These are phyloP conservation scores for Pristionchus exspectatus DNA, from an alignment of 2,888 invertebrate species.

Conservation along the genomic window DNA sequence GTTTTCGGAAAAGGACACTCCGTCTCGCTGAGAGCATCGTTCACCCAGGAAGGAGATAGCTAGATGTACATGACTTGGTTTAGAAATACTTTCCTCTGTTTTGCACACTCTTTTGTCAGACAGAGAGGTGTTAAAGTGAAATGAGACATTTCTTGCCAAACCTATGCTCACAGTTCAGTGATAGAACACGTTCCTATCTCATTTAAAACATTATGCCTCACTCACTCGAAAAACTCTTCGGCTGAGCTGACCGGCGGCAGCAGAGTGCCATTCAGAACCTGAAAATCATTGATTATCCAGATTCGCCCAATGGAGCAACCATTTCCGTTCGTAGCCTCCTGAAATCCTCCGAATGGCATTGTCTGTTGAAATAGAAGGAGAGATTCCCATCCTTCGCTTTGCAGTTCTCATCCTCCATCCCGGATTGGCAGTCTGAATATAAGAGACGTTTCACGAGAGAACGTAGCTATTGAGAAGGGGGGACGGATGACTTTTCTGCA, in stretches of 20 bases:
- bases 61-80: no score
- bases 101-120: no score
- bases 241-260: constrained; percentile 50
- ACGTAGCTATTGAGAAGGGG: no score
- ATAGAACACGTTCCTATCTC: no score
- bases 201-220: neutral
- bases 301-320: neutral
- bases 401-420: constrained; percentile 32
- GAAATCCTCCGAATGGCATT: neutral
- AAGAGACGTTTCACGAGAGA: no score
- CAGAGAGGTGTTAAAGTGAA: no score
- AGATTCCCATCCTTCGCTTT: neutral
- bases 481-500: no score
- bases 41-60: no score
- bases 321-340: neutral
- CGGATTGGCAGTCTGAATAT: constrained; percentile 49
- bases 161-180: no score
- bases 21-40: neutral
- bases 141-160: no score
- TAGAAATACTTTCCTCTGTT: no score
- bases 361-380: constrained; percentile 51
- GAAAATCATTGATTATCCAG: neutral
- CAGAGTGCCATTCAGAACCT: neutral
- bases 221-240: constrained; percentile 56
- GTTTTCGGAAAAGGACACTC: constrained; percentile 34